Conservation (phyloP, 2,113 vertebrate genomes). For the Gallinago jamesoni region DNA sequence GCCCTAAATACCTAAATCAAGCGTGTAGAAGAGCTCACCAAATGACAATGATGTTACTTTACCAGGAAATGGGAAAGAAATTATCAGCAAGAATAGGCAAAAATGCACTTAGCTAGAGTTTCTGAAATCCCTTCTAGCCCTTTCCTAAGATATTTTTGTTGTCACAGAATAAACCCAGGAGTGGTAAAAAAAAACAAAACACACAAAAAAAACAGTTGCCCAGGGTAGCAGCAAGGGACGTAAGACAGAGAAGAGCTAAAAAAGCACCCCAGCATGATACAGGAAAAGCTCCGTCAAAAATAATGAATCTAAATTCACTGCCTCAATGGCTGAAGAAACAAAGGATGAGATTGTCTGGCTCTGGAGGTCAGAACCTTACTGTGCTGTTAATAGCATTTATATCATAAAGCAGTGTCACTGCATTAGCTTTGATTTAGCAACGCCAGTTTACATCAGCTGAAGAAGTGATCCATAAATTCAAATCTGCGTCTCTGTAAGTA, state of each 20-base stretch:
- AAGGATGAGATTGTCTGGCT: slow-evolving; percentile 11
- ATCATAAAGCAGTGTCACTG: not conserved
- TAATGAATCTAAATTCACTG: slow-evolving; percentile 9
- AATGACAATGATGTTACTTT: not conserved
- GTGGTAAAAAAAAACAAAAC: not conserved
- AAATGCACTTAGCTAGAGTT: not conserved
- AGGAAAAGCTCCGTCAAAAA: slow-evolving; percentile 38
- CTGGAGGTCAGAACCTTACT: slow-evolving; percentile 6
- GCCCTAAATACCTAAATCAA: not conserved
- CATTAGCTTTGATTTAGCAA: slow-evolving; percentile 26
- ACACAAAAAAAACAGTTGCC: not conserved
- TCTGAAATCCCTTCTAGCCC: slow-evolving; percentile 1
- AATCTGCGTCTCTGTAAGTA: not conserved
- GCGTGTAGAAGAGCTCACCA: not conserved
- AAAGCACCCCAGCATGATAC: not conserved
- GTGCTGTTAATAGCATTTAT: slow-evolving; percentile 19
- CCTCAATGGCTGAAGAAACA: slow-evolving; percentile 17
- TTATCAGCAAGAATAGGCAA: not conserved
- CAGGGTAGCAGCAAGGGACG: not conserved
- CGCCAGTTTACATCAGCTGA: not conserved
- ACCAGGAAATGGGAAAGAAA: not conserved
- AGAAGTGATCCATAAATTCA: not conserved
- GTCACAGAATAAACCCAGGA: slow-evolving; percentile 7
- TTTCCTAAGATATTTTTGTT: not conserved
- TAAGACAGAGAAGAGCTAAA: not conserved